Conservation (phyloP, 2,888 invertebrate genomes). For the Thymelicus lineola region DNA sequence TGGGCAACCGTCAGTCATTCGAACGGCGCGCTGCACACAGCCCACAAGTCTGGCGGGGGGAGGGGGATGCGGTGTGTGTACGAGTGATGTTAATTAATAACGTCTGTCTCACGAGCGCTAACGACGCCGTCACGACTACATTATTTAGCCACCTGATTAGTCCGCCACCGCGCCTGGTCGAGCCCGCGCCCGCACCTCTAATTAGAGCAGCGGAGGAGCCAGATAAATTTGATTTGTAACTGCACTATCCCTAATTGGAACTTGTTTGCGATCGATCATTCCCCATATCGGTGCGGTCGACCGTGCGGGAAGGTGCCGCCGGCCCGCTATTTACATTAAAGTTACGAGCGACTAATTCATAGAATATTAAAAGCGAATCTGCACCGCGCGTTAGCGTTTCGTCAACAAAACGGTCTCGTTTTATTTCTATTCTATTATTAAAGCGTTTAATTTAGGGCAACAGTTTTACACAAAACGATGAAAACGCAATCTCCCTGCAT, state of each 20-base stretch:
- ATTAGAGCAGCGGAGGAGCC: constrained; percentile 72
- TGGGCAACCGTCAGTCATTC: constrained; percentile 43
- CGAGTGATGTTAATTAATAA: constrained; percentile 82
- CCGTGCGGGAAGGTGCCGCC: constrained; percentile 38
- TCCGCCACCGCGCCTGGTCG: constrained; percentile 69
- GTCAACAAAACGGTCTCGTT: constrained; percentile 68
- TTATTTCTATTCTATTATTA: constrained; percentile 83
- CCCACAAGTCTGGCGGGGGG: constrained; percentile 39
- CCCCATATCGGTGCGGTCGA: constrained; percentile 58
- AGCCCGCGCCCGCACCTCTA: constrained; percentile 68
- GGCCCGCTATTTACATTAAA: constrained; percentile 58
- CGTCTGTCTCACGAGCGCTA: constrained; percentile 81
- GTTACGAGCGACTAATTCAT: constrained; percentile 64
- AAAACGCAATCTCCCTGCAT: constrained; percentile 79
- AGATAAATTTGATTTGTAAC: constrained; percentile 77
- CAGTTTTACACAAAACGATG: constrained; percentile 83
- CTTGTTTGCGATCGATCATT: constrained; percentile 72
- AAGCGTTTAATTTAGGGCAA: constrained; percentile 83
- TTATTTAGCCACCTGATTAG: constrained; percentile 84
- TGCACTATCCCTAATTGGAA: constrained; percentile 80
- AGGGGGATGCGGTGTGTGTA: constrained; percentile 49
- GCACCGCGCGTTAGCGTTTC: constrained; percentile 53
- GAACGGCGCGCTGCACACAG: constrained; percentile 40
- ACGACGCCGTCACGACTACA: constrained; percentile 82
- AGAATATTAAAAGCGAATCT: constrained; percentile 65